Evolutionary conservation across 2,113 vertebrate species (phyloP), one percentile per base, ranked within the genome.

Genomic region (Gallinago media): DNA sequence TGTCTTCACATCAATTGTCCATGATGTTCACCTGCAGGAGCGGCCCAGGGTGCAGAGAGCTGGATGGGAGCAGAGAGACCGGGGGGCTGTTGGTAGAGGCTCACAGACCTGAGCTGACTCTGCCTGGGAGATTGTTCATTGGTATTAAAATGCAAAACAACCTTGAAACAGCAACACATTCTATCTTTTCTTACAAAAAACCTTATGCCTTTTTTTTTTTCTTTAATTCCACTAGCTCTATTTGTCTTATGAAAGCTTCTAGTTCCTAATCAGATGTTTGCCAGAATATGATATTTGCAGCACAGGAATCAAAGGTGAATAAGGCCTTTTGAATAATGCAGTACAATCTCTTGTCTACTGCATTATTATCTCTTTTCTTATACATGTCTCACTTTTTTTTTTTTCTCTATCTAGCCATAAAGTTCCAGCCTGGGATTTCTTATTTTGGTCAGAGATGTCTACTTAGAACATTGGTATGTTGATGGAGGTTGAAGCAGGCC

Each of bases 41-140:
- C 23, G 62, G 56, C 56, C 55, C n/a, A 1, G 0, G 8, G n/a
- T 40, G 36, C 42, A 2, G 15, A 23, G 8, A n/a, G 70, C 18
- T 65, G 63, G 25, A 29, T 11, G 38, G 81, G 38, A 83, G 70
- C n/a, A 83, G 72, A 21, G 81, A 40, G 71, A 25, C 15, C 26
- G 23, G 34, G 50, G 29, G 83, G 47, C 54, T 62, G 13, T 12
- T 44, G n/a, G 25, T 77, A 47, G 38, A 58, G 81, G 12, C 66
- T 78, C 40, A 40, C 47, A 84, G 74, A 31, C 49, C 21, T 77
- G 18, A 23, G 56, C 65, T 91, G 84, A 36, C 52, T 82, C 26
- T 92, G 52, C 15, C 23, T 49, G 55, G 16, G 18, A 59, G n/a
- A 34, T 21, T 54, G 19, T 49, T 70, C 13, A 4, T 26, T 62